A percentile compares a stretch with the other conserved stretches of the same genome.
Evolutionary conservation across 2,797 vertebrate genomes (phyloP).

Genomic region (Hyperoplus immaculatus): DNA sequence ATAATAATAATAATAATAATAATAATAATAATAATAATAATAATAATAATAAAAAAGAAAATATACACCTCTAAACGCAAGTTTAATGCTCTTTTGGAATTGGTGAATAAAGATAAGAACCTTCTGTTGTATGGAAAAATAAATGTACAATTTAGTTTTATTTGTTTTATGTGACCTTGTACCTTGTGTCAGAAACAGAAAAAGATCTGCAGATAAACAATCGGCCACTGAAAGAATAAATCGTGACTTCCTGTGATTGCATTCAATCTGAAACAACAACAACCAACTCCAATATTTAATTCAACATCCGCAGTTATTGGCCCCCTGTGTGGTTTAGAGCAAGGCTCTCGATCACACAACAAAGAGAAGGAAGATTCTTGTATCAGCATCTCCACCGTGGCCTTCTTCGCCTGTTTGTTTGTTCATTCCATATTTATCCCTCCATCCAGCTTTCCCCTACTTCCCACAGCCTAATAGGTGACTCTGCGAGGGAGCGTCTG

Average conservation of each 20-base stretch:
- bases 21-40: too few relatives aligned
- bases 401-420: constrained; percentile 51
- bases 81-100: background rate
- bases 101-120: constrained; percentile 11
- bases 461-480: constrained; percentile 67
- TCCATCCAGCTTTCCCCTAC: constrained; percentile 36
- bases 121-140: constrained; percentile 13
- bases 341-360: constrained; percentile 39
- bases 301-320: constrained; percentile 10
- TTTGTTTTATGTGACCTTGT: constrained; percentile 26
- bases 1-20: too few relatives aligned
- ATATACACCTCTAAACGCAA: background rate
- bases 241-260: constrained; percentile 30
- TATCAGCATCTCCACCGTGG: constrained; percentile 25
- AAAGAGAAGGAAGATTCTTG: constrained; percentile 37
- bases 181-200: background rate
- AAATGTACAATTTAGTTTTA: background rate
- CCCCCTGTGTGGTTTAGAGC: background rate
- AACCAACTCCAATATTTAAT: constrained; percentile 9
- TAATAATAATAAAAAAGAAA: background rate
- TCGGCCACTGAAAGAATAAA: constrained; percentile 37
- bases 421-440: constrained; percentile 60
- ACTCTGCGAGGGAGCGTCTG: constrained; percentile 42
- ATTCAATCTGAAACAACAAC: constrained; percentile 24
- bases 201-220: constrained; percentile 24